Base-by-base conservation (phyloP, 2,797 vertebrate genomes). In the Silurus lanzhouensis region DNA sequence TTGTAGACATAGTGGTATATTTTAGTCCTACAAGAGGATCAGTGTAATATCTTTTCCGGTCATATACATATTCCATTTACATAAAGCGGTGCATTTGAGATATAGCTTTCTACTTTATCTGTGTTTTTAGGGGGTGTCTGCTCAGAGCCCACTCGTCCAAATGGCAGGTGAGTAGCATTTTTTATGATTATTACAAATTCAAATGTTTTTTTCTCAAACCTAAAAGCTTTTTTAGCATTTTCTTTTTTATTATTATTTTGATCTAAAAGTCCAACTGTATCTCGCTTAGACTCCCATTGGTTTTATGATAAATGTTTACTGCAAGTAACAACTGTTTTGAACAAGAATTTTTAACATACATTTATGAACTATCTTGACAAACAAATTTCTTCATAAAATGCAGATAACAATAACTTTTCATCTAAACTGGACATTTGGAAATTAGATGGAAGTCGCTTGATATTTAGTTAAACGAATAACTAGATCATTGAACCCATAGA, bases 91-190 rank as follows among this genome's bases (percentile, higher is more conserved):
- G 10, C 14, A 52, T 20, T 48, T 66, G 2, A 80, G n/a, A 48
- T 52, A 1, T 70, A 46, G 55, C 61, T 52, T 13, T 85, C 22
- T 71, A 12, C n/a, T 58, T 58, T 57, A 66, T 87, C 87, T 66
- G 74, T 72, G 89, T 78, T 94, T 93, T 57, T 93, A 98, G 97
- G 95, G 95, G 84, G 93, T 92, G 27, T 90, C 89, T 5, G 84
- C 93, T 0, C 96, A 94, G n/a, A 89, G 95, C 0, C 93, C 96
- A 0, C 97, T 96, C 71, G 92, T 94, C 88, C 96, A 96, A 89
- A 93, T 96, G 94, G 90, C 96, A 94, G 97, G 98, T 99, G 91
- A 97, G 96, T 5, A 52, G 5, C 13, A 55, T 17, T 6, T 57
- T 19, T 79, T 14, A 31, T 31, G 12, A n/a, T 44, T 67, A 6